Evolutionary conservation across 23 tunicate species (phyloP).

Genomic region (Ciona savignyi): DNA sequence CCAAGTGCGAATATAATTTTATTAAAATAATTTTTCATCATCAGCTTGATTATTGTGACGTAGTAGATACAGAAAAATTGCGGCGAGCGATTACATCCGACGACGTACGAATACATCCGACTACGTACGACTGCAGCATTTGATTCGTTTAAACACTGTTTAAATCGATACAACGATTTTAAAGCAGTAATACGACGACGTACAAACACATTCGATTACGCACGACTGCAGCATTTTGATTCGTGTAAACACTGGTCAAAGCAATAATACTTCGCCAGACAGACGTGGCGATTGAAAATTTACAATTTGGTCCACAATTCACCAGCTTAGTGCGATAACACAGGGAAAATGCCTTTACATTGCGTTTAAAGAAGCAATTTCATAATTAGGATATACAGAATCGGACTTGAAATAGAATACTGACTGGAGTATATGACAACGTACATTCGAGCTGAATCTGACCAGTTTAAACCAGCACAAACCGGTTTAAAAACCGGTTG

Average conservation of each 20-base stretch:
- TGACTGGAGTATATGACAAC: neutral
- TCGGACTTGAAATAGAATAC: neutral
- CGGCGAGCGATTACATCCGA: neutral
- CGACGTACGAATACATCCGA: neutral
- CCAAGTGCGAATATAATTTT: constrained; percentile 1
- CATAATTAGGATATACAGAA: neutral
- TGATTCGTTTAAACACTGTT: neutral
- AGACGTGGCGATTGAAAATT: no score
- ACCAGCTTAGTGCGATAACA: neutral
- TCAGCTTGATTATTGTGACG: constrained; percentile 5
- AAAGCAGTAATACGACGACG: neutral
- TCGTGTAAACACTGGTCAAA: neutral
- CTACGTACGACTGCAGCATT: neutral
- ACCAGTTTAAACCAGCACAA: neutral
- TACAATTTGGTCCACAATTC: neutral
- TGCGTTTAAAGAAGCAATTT: neutral
- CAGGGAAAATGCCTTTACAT: neutral
- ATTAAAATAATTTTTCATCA: constrained; percentile 5
- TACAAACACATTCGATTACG: neutral
- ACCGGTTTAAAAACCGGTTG: neutral
- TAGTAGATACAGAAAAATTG: neutral
- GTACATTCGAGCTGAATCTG: neutral
- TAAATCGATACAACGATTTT: no score
- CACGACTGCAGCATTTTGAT: neutral
- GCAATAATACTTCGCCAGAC: no score